Base-by-base conservation (phyloP, 35 echinoderm and acorn worm species). In the Apostichopus californicus region DNA sequence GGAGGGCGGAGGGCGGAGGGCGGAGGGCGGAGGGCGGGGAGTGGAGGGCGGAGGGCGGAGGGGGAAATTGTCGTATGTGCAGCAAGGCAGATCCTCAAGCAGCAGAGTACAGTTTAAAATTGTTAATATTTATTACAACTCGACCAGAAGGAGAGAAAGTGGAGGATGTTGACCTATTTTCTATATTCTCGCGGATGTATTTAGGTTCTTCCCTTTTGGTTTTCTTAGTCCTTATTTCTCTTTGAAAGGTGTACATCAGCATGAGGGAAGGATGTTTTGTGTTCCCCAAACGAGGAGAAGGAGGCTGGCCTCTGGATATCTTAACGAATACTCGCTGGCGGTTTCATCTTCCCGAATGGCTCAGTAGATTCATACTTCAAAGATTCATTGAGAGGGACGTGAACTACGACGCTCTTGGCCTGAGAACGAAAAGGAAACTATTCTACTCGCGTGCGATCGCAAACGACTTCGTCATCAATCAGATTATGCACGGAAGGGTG, bases 231-330 rank as follows among this genome's bases (percentile, higher is more conserved):
- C 34, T 46, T 46, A 46, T 46, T 46, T 18, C n/a, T 12, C 11
- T 17, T 56, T 17, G 9, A 14, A n/a, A 97, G 95, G 91, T 97
- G 15, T 97, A 88, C 77, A 63, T 97, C 54, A 97, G 95, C 54
- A 93, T 94, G 53, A 95, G 91, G 77, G 90, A 87, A 21, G 95
- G 95, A 5, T 75, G 77, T 6, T 97, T 87, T 72, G 86, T 97
- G 2, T 66, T 78, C 8, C 70, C 54, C 58, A 84, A 93, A 61
- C 55, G 91, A 53, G 85, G 61, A 70, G 90, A 87, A 8, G 81
- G 90, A 1, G 90, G 95, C 61, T 56, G 91, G 17, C 95, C 95
- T 1, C 11, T 85, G 54, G 95, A 96, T 59, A 64, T 92, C 1
- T 28, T 87, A 6, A 60, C 63, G 28, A 92, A 92, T 80, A 11